These are phyloP conservation scores for Chionis minor DNA, from an alignment of 2,113 vertebrate genomes.

Conservation along the genomic window DNA sequence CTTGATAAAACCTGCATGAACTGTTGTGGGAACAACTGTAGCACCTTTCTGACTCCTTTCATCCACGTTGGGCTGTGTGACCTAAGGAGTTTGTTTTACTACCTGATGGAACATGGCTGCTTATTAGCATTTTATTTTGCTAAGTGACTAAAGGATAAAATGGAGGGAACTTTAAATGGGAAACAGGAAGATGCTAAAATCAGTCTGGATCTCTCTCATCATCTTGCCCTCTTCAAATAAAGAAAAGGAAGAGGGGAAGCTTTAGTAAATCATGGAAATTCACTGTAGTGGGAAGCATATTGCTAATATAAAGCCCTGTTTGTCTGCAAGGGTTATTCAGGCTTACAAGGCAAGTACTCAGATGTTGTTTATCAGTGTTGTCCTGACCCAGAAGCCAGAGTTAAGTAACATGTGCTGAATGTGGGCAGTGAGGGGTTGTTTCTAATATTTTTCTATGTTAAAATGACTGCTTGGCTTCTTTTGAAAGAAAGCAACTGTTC, in stretches of 20 bases:
- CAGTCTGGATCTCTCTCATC: neutral
- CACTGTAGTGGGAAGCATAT: neutral
- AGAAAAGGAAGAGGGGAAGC: neutral
- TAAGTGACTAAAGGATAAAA: neutral
- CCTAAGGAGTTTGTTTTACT: neutral
- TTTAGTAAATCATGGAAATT: neutral
- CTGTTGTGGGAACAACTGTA: neutral
- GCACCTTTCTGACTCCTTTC: neutral
- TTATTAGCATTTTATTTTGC: neutral
- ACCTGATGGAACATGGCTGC: neutral
- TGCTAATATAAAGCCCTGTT: neutral
- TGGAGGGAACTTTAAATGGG: neutral
- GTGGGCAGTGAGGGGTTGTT: neutral
- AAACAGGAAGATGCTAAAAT: neutral
- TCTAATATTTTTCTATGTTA: neutral
- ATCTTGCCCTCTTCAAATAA: neutral
- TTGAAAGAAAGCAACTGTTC: neutral
- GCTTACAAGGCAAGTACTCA: neutral
- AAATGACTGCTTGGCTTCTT: neutral
- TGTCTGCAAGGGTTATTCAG: neutral
- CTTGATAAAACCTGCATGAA: neutral
- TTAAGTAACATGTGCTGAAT: neutral
- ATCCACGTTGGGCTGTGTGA: neutral
- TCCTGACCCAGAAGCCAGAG: slow-evolving; percentile 19
- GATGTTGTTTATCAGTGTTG: slow-evolving; percentile 21